Base-by-base conservation (phyloP, 2,888 invertebrate species). In the Gisinianus flammeolus region DNA sequence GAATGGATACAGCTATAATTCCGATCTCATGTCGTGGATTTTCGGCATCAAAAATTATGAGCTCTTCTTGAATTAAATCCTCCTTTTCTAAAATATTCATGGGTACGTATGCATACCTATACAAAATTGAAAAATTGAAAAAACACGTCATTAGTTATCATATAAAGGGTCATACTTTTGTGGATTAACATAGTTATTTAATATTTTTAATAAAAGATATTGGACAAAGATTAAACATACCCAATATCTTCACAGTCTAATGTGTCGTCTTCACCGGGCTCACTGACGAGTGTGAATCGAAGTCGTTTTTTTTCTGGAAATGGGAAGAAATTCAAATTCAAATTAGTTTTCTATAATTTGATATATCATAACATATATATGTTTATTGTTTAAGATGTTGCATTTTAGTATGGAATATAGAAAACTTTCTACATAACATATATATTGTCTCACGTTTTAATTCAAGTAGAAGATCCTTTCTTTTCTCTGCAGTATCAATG, bases 161-260 rank as follows among this genome's bases (percentile, higher is more conserved):
- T n/a, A n/a, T 4, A 12, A 12, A 56, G 12, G n/a, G n/a, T n/a
- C n/a, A n/a, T n/a, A n/a, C 54, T 52, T 52, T 2, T n/a, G 10
- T 69, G 35, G 33, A 12, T n/a, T 12, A 58, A 56, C 58, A 62
- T 31, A 35, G 8, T 30, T 10, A 62, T 62, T n/a, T 72, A n/a
- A 31, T 31, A 58, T 10, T 19, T 8, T 58, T 2, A n/a, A 12
- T 26, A 6, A 26, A 6, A 26, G 62, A 26, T 24, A 16, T 26
- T 28, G 28, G 12, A 28, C 5, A 5, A 62, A 19, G 8, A n/a
- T 58, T n/a, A 33, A 24, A 10, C 62, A 71, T 71, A 79, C 79
- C 79, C 79, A 35, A 79, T 68, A 35, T 79, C 79, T 35, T 79
- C 79, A 44, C 79, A 79, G 31, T 79, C 79, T 10, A 79, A 31